Conservation (phyloP, 2,888 invertebrate species). For the Dicranocentrus wangi region DNA sequence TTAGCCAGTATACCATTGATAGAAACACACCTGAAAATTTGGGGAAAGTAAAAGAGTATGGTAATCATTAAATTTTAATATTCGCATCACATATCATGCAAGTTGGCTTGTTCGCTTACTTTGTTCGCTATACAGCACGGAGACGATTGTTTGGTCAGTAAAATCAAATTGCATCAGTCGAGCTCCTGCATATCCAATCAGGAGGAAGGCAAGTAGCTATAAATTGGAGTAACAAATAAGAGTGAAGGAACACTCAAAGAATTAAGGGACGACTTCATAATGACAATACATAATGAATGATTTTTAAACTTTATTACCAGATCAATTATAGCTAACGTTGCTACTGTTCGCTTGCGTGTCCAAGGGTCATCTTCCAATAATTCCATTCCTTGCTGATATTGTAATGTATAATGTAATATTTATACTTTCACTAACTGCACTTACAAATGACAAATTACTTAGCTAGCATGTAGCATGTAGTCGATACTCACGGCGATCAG, state of each 20-base stretch:
- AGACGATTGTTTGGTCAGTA: constrained; percentile 66
- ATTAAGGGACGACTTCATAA: no score
- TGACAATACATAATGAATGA: no score
- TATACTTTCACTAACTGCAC: no score
- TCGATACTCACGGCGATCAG: no score
- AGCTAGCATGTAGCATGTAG: no score
- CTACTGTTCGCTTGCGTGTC: constrained; percentile 67
- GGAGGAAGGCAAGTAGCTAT: constrained; percentile 65
- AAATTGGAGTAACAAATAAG: background rate
- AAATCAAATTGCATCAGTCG: constrained; percentile 66
- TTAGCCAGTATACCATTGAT: constrained; percentile 70
- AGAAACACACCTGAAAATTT: constrained; percentile 51
- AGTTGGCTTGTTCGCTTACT: no score
- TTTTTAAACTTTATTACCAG: no score
- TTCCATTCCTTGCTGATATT: constrained; percentile 32
- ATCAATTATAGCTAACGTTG: constrained; percentile 65
- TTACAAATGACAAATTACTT: no score
- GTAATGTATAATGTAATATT: no score
- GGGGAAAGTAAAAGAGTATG: constrained; percentile 4
- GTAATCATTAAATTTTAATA: no score
- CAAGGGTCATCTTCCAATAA: constrained; percentile 64
- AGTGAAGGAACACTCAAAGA: background rate
- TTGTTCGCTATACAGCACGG: constrained; percentile 61
- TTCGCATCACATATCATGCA: no score
- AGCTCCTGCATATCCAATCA: constrained; percentile 68